Evolutionary conservation across 2,113 vertebrate species (phyloP).

Genomic region (Physeter macrocephalus): DNA sequence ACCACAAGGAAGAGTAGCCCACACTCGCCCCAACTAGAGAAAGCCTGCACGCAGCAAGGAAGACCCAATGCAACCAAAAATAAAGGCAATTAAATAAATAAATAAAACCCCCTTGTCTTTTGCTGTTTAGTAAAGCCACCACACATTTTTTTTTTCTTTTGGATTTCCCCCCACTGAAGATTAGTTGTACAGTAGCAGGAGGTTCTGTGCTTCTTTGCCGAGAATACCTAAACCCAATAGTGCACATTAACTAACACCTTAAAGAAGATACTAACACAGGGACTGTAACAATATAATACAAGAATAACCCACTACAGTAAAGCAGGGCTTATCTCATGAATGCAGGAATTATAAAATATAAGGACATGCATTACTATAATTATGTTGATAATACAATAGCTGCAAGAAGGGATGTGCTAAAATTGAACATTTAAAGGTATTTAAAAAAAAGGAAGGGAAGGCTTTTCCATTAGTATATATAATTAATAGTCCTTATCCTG

Average conservation of each 20-base stretch:
- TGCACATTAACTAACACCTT: neutral
- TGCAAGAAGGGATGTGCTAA: slow-evolving; percentile 6
- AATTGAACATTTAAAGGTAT: neutral
- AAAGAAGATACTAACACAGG: neutral
- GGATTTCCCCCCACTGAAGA: neutral
- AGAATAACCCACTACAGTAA: neutral
- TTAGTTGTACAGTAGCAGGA: neutral
- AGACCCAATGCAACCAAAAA: no score
- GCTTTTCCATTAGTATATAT: neutral
- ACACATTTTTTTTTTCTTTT: neutral
- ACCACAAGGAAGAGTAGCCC: no score
- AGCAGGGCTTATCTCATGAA: slow-evolving; percentile 31
- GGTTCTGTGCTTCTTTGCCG: neutral
- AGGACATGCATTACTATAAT: slow-evolving; percentile 1
- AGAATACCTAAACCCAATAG: neutral
- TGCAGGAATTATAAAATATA: slow-evolving; percentile 19
- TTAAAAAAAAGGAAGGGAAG: neutral
- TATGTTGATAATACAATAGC: neutral
- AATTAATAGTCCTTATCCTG: slow-evolving; percentile 16
- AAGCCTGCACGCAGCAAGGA: no score
- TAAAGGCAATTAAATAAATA: no score
- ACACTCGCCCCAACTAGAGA: no score
- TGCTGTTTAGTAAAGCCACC: neutral
- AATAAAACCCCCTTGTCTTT: neutral
- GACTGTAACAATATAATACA: neutral